A percentile compares a stretch with the other conserved stretches of the same genome.
Evolutionary conservation across 2,113 vertebrate genomes (phyloP).

Genomic region (Pavo muticus): DNA sequence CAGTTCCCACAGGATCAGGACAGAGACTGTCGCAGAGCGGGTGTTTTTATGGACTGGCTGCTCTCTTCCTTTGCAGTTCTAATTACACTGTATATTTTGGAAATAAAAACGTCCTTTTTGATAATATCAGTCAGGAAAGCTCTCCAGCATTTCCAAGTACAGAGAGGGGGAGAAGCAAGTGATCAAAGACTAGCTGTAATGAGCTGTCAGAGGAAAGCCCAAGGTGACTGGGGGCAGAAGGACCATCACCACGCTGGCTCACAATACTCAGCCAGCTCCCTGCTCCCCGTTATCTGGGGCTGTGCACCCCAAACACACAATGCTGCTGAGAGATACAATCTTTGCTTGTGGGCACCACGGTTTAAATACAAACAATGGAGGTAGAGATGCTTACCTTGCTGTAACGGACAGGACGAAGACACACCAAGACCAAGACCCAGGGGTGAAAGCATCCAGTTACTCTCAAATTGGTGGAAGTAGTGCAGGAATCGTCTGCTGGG

Average conservation of each 20-base stretch:
- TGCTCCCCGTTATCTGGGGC: not conserved
- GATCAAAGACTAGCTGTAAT: conserved; percentile 27
- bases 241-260: rapidly evolving
- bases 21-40: not conserved
- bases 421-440: no score
- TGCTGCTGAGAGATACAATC: not conserved
- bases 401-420: not conserved
- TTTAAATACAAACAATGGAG: rapidly evolving
- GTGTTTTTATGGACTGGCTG: conserved; percentile 35
- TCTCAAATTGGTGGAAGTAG: not conserved
- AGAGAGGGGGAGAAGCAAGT: not conserved
- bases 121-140: conserved; percentile 8
- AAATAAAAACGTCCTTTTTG: conserved; percentile 50
- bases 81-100: conserved; percentile 62
- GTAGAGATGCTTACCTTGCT: not conserved
- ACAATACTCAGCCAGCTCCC: not conserved
- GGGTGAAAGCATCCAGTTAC: not conserved
- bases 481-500: not conserved
- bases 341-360: rapidly evolving
- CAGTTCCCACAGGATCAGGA: not conserved
- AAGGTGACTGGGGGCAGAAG: not conserved
- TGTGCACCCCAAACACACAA: not conserved
- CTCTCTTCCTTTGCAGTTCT: not conserved
- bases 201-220: not conserved
- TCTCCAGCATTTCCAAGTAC: not conserved